Evolutionary conservation across 2,888 invertebrate genomes (phyloP).

Genomic region (Cryptus armator): DNA sequence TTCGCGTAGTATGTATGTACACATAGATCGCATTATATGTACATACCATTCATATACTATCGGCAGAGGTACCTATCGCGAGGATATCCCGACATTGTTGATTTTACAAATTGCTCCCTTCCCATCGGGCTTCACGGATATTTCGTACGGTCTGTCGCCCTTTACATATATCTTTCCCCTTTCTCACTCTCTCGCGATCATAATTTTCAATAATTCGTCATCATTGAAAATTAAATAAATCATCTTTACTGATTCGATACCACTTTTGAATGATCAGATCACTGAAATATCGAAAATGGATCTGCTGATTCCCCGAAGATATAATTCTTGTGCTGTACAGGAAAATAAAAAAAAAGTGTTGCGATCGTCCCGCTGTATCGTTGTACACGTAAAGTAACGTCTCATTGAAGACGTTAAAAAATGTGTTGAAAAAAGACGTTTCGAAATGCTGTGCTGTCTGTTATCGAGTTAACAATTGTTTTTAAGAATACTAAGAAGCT

Average conservation of each 20-base stretch:
- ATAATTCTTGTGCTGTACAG: no score
- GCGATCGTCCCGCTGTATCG: no score
- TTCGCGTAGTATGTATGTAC: not conserved
- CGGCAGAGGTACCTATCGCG: conserved; percentile 37
- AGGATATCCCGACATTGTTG: conserved; percentile 62
- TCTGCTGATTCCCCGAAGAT: no score
- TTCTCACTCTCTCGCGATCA: conserved; percentile 8
- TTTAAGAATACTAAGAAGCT: no score
- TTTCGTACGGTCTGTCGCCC: conserved; percentile 54
- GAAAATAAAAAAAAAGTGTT: no score
- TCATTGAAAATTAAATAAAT: not conserved
- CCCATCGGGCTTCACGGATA: conserved; percentile 54
- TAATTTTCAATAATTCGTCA: conserved; percentile 35
- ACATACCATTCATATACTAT: conserved; percentile 46
- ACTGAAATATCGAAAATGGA: no score
- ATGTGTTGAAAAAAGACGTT: no score
- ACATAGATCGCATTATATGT: conserved; percentile 10
- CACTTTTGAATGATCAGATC: not conserved
- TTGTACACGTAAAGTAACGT: no score
- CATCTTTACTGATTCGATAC: not conserved
- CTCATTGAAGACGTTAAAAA: no score
- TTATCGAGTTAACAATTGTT: no score
- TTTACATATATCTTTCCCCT: not conserved
- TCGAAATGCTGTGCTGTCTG: no score
- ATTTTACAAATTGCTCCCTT: conserved; percentile 67